Percentiles rank a stretch among this genome's conserved stretches.
Conservation (phyloP, 1,140 invertebrate genomes). For the Heliconius hermathena region DNA sequence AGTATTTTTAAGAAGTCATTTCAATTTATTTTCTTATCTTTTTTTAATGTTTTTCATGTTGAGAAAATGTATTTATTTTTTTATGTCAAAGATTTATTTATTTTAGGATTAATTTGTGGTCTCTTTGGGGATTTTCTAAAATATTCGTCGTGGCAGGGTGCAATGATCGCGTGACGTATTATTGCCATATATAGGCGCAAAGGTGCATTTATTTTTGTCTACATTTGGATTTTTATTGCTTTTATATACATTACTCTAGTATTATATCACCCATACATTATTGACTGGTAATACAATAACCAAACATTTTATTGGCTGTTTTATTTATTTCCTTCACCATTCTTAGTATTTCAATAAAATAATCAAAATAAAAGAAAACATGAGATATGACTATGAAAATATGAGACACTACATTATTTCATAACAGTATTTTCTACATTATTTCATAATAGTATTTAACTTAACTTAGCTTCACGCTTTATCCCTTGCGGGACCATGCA, state of each 20-base stretch:
- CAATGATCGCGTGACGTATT: slow-evolving; percentile 39
- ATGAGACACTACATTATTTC: no score
- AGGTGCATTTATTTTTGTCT: slow-evolving; percentile 74
- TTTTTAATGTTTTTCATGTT: background rate
- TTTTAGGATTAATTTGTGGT: slow-evolving; percentile 48
- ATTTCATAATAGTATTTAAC: no score
- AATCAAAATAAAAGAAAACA: no score
- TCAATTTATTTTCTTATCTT: slow-evolving; percentile 1
- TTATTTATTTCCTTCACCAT: slow-evolving; percentile 34
- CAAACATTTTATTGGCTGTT: slow-evolving; percentile 49
- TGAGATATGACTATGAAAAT: no score
- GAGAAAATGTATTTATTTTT: slow-evolving; percentile 45
- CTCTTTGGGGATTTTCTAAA: slow-evolving; percentile 31
- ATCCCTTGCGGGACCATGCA: no score
- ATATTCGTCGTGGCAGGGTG: slow-evolving; percentile 41
- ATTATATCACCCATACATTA: slow-evolving; percentile 62
- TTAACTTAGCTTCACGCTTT: no score
- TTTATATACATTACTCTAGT: slow-evolving; percentile 70
- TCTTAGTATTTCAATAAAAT: no score
- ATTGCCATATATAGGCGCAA: slow-evolving; percentile 70
- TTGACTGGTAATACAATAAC: slow-evolving; percentile 71
- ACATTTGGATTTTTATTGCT: slow-evolving; percentile 64
- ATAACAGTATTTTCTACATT: no score
- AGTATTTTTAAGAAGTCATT: slow-evolving; percentile 16
- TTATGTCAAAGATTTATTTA: slow-evolving; percentile 50